These are phyloP conservation scores for Oncorhynchus gorbuscha DNA, from an alignment of 2,113 vertebrate species.

Conservation along the genomic window DNA sequence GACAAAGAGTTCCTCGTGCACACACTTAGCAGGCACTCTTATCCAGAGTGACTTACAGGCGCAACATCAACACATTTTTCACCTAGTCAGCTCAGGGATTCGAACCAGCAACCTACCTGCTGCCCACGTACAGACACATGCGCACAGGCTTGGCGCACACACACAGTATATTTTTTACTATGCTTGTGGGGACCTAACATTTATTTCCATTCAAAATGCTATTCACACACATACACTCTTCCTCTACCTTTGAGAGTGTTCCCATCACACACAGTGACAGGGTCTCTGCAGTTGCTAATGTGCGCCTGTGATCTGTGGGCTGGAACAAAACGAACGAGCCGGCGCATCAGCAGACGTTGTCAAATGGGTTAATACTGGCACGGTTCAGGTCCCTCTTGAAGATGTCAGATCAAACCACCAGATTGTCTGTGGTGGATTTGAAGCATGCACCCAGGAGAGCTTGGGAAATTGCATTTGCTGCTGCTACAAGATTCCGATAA, in stretches of 20 bases:
- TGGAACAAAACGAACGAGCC: constrained; percentile 26
- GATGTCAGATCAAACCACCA: constrained; percentile 70
- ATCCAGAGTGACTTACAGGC: too few relatives aligned
- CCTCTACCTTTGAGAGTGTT: too few relatives aligned
- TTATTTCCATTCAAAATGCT: neutral
- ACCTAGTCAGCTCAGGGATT: too few relatives aligned
- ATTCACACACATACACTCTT: neutral
- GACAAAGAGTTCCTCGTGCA: neutral
- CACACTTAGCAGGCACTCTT: neutral
- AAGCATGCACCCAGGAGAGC: constrained; percentile 45
- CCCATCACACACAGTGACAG: constrained; percentile 26
- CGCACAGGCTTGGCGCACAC: neutral
- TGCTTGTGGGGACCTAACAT: too few relatives aligned
- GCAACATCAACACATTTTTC: too few relatives aligned
- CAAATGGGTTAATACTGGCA: constrained; percentile 65
- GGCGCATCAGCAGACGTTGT: constrained; percentile 38
- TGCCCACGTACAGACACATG: neutral
- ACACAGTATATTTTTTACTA: neutral
- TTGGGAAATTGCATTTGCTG: constrained; percentile 69
- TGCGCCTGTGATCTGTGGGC: constrained; percentile 40
- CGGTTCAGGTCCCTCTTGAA: constrained; percentile 69
- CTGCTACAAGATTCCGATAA: constrained; percentile 74
- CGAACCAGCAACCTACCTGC: too few relatives aligned
- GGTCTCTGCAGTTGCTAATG: constrained; percentile 27
- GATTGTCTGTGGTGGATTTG: constrained; percentile 69